A percentile compares a stretch with the other conserved stretches of the same genome.
These are phyloP conservation scores for Cataglyphis hispanica DNA, from an alignment of 1,140 invertebrate genomes.

Conservation along the genomic window DNA sequence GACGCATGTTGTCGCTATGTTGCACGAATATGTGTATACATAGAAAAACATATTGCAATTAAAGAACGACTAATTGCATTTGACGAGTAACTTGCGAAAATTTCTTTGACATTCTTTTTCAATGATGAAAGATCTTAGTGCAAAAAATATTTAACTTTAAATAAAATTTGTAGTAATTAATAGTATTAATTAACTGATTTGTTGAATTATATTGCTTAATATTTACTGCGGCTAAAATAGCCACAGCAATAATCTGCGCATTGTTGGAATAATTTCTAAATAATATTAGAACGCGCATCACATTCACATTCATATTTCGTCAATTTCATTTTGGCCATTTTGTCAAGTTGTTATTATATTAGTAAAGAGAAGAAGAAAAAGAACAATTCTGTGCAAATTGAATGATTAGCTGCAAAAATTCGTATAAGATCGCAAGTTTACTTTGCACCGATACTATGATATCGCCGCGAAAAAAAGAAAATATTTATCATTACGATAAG, in stretches of 20 bases:
- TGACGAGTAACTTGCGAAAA: not conserved
- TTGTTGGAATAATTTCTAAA: slow-evolving; percentile 36
- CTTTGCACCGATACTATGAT: not conserved
- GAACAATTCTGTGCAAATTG: not conserved
- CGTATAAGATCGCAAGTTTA: not conserved
- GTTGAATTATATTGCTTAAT: slow-evolving; percentile 9
- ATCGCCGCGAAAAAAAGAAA: not conserved
- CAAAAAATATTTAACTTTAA: not conserved
- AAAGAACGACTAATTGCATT: slow-evolving; percentile 1
- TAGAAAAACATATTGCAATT: not conserved
- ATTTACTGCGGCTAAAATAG: not conserved
- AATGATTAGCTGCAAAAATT: slow-evolving; percentile 13
- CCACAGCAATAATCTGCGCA: slow-evolving; percentile 8
- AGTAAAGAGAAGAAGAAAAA: not conserved
- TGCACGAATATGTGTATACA: slow-evolving; percentile 14
- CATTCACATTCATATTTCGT: slow-evolving; percentile 16
- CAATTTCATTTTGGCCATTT: not conserved
- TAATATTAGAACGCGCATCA: not conserved
- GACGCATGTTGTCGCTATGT: slow-evolving; percentile 71
- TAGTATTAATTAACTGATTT: slow-evolving; percentile 20
- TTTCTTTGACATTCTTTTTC: not conserved
- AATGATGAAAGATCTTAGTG: not conserved
- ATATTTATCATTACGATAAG: slow-evolving; percentile 10
- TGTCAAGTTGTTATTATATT: not conserved
- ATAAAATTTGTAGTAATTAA: slow-evolving; percentile 5